Evolutionary conservation across 1,140 invertebrate species (phyloP).

Genomic region (Pachypsylla venusta): DNA sequence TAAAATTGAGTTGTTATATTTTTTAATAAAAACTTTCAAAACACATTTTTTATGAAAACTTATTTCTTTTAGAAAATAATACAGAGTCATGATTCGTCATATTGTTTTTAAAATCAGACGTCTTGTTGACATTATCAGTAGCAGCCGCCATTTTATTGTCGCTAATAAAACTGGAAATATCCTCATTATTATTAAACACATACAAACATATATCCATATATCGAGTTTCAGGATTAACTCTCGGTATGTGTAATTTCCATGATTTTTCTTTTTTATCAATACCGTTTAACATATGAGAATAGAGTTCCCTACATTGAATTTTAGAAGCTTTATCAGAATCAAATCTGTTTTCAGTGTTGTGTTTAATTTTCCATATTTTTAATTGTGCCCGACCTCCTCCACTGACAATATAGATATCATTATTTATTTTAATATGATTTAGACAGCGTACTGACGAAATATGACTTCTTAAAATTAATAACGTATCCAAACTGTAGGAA

Average conservation of each 20-base stretch:
- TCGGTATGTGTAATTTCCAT: slow-evolving; percentile 32
- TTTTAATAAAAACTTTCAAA: slow-evolving; percentile 37
- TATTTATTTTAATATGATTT: slow-evolving; percentile 1
- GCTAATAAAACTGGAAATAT: slow-evolving; percentile 14
- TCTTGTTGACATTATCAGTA: no score
- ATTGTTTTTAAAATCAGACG: no score
- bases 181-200: neutral
- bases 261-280: slow-evolving; percentile 32
- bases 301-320: slow-evolving; percentile 31
- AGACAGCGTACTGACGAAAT: slow-evolving; percentile 49
- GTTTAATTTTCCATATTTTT: slow-evolving; percentile 42
- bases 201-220: slow-evolving; percentile 44
- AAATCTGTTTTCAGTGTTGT: slow-evolving; percentile 16
- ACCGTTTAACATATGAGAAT: slow-evolving; percentile 39
- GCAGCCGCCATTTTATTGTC: slow-evolving; percentile 7
- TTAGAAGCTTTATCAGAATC: slow-evolving; percentile 2
- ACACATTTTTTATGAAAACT: slow-evolving; percentile 40
- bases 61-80: slow-evolving; percentile 27
- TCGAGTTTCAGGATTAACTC: slow-evolving; percentile 47
- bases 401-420: slow-evolving; percentile 39
- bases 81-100: no score
- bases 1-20: slow-evolving; percentile 29
- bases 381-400: slow-evolving; percentile 62
- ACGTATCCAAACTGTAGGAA: slow-evolving; percentile 23
- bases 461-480: slow-evolving; percentile 43